Base-by-base conservation (phyloP, 2,797 vertebrate species). In the Rhodeus uyekii region DNA sequence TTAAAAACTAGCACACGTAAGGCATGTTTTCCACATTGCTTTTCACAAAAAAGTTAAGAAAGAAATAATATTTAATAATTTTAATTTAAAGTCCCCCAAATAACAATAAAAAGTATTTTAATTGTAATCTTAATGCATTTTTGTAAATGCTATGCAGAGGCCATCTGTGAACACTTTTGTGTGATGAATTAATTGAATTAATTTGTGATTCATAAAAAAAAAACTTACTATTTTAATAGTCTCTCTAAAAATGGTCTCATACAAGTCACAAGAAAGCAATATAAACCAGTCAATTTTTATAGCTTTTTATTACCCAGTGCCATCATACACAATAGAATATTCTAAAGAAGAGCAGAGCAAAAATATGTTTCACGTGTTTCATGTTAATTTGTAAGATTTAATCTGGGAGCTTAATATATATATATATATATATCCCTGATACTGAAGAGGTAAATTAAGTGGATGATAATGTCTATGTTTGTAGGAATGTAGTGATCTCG, bases 391-490 rank as follows among this genome's bases (percentile, higher is more conserved):
- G 14, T 5, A 39, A 58, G 22, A 8, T 74, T 53, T 64, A 65
- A 65, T 27, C 32, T 36, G 29, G 5, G 29, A 32, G 29, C 32
- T 36, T 24, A 32, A 50, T 55, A 22, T n/a, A n/a, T n/a, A n/a
- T n/a, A n/a, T n/a, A n/a, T n/a, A n/a, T n/a, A n/a, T n/a, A 53
- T 22, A 53, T 13, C 29, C 39, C 24, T 69, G 39, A 42, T 5
- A 48, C 44, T 10, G 24, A 6, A 73, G 29, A 39, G 32, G 34
- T 75, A 24, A 78, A 16, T 27, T 39, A 68, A 55, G 77, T 68
- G 34, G 77, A 55, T 55, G 63, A 38, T 38, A 68, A 78, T 68
- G 18, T 44, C 34, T 82, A n/a, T 4, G 18, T 76, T 76, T 65
- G 80, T 19, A 27, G 24, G 10, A 39, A 19, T 42, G 19, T 39